A percentile compares a stretch with the other conserved stretches of the same genome.
Conservation (phyloP, 2,113 vertebrate genomes). For the Phrynosoma blainvillii region DNA sequence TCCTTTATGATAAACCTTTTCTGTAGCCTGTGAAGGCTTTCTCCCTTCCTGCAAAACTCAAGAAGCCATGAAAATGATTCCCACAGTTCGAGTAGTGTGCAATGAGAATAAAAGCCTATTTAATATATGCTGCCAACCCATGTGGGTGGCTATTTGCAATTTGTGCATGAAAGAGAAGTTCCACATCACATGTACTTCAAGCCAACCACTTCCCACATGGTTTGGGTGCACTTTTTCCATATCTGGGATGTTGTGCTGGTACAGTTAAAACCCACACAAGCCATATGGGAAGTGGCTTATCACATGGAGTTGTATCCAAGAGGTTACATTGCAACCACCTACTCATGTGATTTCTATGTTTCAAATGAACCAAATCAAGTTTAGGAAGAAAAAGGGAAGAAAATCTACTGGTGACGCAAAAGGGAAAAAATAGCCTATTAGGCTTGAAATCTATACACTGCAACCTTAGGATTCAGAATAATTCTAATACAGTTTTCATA, state of each 20-base stretch:
- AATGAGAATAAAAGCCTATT: neutral
- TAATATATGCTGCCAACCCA: neutral
- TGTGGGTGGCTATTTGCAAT: neutral
- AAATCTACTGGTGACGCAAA: neutral
- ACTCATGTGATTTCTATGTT: neutral
- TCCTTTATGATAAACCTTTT: neutral
- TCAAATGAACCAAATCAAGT: neutral
- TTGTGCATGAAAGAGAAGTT: neutral
- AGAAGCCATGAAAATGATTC: neutral
- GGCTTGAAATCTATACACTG: too few species aligned
- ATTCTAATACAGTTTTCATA: neutral
- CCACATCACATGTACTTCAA: neutral
- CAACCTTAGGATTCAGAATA: neutral
- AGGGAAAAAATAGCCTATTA: neutral
- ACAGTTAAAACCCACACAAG: neutral
- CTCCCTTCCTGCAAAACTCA: neutral
- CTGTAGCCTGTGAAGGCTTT: neutral
- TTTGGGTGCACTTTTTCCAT: neutral
- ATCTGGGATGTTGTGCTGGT: neutral
- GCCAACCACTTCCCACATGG: neutral
- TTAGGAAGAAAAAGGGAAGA: neutral
- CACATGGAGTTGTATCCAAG: neutral
- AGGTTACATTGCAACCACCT: neutral
- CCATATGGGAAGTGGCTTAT: neutral
- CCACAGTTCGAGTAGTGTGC: neutral